Evolutionary conservation across 1,140 invertebrate genomes (phyloP).

Genomic region (Brachionus paranguensis): DNA sequence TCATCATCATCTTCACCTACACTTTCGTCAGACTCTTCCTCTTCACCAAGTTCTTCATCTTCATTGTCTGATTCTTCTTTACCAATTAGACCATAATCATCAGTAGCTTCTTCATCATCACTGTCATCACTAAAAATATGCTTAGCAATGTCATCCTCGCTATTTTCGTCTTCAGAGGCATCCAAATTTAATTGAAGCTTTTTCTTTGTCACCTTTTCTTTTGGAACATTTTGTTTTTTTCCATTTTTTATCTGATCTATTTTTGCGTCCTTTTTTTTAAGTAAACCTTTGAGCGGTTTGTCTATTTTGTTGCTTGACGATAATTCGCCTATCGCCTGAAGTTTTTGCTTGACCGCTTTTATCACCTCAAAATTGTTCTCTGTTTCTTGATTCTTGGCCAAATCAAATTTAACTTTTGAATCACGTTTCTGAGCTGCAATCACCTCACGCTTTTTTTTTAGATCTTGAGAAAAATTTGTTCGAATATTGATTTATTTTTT

Average conservation of each 20-base stretch:
- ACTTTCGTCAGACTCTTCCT: background rate
- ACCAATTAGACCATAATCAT: background rate
- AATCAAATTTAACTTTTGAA: slow-evolving; percentile 27
- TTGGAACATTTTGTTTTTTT: background rate
- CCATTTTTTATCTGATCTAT: background rate
- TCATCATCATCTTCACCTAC: background rate
- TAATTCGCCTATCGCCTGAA: background rate
- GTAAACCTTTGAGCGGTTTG: background rate
- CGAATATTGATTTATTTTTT: background rate
- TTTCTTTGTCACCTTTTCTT: background rate
- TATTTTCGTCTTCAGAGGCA: background rate
- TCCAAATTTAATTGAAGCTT: slow-evolving; percentile 24
- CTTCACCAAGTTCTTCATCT: background rate
- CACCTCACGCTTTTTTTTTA: background rate
- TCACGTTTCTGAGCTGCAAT: background rate
- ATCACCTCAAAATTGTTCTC: slow-evolving; percentile 14
- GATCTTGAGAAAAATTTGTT: background rate
- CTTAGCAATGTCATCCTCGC: slow-evolving; percentile 18
- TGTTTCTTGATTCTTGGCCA: slow-evolving; percentile 38
- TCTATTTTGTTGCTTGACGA: background rate
- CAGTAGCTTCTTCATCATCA: background rate
- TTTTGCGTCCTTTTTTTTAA: background rate
- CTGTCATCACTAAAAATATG: background rate
- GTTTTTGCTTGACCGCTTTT: slow-evolving; percentile 6
- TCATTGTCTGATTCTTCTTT: background rate